These are phyloP conservation scores for Macrosoma leucophasiata DNA, from an alignment of 2,888 invertebrate species.

Conservation along the genomic window DNA sequence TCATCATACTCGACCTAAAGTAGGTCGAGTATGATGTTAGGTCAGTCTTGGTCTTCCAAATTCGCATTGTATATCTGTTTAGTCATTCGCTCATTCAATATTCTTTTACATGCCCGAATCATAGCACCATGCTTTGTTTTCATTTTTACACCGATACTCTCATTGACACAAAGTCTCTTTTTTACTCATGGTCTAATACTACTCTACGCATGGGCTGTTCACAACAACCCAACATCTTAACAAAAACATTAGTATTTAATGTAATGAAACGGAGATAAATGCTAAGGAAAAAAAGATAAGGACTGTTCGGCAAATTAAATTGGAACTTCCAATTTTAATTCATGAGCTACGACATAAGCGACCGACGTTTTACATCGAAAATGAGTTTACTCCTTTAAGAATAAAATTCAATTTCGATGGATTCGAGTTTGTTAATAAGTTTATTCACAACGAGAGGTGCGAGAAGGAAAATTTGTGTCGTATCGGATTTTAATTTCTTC, in stretches of 20 bases:
- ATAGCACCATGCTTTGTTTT: too few relatives aligned
- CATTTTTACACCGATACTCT: too few relatives aligned
- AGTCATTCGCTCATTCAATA: too few relatives aligned
- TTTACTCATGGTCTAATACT: too few relatives aligned
- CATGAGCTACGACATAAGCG: slow-evolving; percentile 27
- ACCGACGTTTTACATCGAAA: slow-evolving; percentile 9
- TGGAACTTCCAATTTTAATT: slow-evolving; percentile 50
- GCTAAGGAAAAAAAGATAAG: slow-evolving; percentile 59
- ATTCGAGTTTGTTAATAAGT: slow-evolving; percentile 26
- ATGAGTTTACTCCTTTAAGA: background rate
- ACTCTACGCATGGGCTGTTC: too few relatives aligned
- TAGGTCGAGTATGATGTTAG: too few relatives aligned
- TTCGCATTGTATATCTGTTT: too few relatives aligned
- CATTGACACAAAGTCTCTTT: too few relatives aligned
- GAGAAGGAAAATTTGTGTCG: slow-evolving; percentile 65
- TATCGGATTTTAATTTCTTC: slow-evolving; percentile 73
- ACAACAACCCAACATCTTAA: too few relatives aligned
- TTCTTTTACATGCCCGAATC: too few relatives aligned
- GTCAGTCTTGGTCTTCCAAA: too few relatives aligned
- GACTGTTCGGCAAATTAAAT: slow-evolving; percentile 70
- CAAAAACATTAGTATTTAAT: slow-evolving; percentile 53
- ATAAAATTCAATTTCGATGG: slow-evolving; percentile 26
- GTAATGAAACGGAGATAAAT: slow-evolving; percentile 69
- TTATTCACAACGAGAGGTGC: slow-evolving; percentile 18
- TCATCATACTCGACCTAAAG: too few relatives aligned